Evolutionary conservation across 30 jellyfish, hydroid and myxozoan species (phyloP), one percentile per base, ranked within the genome.

Genomic region (Chrysaora quinquecirrha): DNA sequence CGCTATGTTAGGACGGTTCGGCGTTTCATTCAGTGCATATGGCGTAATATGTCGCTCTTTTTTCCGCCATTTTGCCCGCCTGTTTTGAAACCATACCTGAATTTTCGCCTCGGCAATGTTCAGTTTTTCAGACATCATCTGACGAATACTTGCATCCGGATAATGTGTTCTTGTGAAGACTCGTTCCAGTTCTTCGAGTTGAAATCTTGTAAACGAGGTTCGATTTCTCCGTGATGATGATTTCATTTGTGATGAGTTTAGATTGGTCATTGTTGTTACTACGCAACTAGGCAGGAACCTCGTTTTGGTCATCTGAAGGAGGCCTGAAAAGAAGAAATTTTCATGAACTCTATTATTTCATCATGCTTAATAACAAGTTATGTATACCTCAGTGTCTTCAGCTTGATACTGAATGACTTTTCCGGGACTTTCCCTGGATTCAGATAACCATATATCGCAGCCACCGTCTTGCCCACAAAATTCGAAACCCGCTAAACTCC

Each of bases 41-140:
- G 81, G 86, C 34, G 69, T 80, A 4, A 58, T 34, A 54, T 82
- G 85, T 30, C 71, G 56, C 86, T 82, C 93, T 61, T 82, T 82
- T 35, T 82, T 82, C 0, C 93, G 81, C 93, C 93, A 82, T 48
- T 82, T 82, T 1, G 93, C 93, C 14, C 93, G 48, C 4, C 93
- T 38, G 64, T 82, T 82, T 34, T 82, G 93, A 71, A 82, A 82
- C 93, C 93, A 82, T 47, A 84, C 95, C 95, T 84, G 95, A 2
- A 84, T 84, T 73, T 84, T 84, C 19, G 88, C 84, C 52, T 84
- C 95, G 23, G 95, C 88, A 35, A 84, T 83, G 30, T 84, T 88
- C 28, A 84, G 75, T 64, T 75, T 84, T 27, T 73, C 88, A 30
- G 95, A 84, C 95, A 84, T 84, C 24, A 73, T 77, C 65, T 84